Evolutionary conservation across 92 coral and sea anemone species (phyloP), one percentile per base, ranked within the genome.

Genomic region (Parazoanthus swiftii): DNA sequence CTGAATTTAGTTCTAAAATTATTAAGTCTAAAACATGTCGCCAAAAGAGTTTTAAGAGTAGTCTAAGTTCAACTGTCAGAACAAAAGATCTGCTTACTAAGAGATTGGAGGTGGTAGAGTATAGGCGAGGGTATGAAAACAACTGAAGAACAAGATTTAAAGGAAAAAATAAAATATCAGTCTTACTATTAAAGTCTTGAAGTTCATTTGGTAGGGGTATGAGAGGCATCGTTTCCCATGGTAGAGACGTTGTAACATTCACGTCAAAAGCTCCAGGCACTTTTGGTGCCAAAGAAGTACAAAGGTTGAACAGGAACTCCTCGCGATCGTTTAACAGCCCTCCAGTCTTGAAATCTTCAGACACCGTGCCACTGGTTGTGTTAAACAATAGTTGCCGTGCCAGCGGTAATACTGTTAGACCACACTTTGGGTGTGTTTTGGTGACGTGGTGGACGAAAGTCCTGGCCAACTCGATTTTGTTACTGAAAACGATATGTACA

Each of bases 171-270:
- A 20, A 63, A 63, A 20, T 20, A 63, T 4, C 91, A 63, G 20
- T 2, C 93, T 91, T 84, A 88, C 91, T 51, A 88, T 11, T 25
- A n/a, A 65, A 71, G 63, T 67, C 26, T 58, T 78, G 70, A 1
- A 91, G 70, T 89, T 91, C 93, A 35, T 79, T 37, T 38, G 72
- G 20, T 10, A 75, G 76, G 15, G 94, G 96, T 38, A 94, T 86
- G 58, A 92, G 66, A 10, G 96, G 88, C 20, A 88, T 91, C 37
- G 90, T 89, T 10, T 85, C 82, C 96, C 96, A 94, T 7, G 81
- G 74, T 25, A 94, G 85, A 18, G 58, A 58, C 26, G 83, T 21
- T 36, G 83, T 23, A n/a, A 91, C 89, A 13, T 15, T 51, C 42
- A 80, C 85, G 36, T 90, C 89, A 39, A 51, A 70, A 33, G 89